Conservation (phyloP, 2,113 vertebrate genomes). For the Ceyx cyanopectus region DNA sequence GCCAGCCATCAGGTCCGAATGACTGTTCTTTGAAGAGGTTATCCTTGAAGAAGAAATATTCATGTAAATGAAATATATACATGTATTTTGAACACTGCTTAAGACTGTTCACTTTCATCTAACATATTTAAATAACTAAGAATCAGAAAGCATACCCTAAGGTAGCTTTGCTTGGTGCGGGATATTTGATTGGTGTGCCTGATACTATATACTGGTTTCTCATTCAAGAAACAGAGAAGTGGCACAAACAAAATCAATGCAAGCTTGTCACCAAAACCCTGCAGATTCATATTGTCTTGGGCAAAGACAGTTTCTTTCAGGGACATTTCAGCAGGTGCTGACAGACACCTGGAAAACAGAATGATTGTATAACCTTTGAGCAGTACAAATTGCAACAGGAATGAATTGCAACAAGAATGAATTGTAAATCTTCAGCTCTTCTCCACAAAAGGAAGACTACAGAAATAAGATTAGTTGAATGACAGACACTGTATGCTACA, state of each 20-base stretch:
- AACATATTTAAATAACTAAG: background rate
- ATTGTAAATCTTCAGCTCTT: slow-evolving; percentile 36
- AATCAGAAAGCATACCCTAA: background rate
- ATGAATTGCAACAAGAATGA: slow-evolving; percentile 37
- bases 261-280: background rate
- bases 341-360: slow-evolving; percentile 17
- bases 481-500: background rate
- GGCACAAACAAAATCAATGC: slow-evolving; percentile 15
- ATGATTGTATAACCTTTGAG: background rate
- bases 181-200: background rate
- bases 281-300: background rate
- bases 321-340: slow-evolving; percentile 5
- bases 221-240: background rate
- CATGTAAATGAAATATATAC: background rate
- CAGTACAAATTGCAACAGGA: background rate
- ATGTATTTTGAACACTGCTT: background rate
- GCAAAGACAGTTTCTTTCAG: slow-evolving; percentile 9
- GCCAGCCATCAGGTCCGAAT: background rate
- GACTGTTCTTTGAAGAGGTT: background rate
- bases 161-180: background rate
- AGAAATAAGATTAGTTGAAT: background rate
- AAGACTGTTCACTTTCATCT: background rate
- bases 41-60: background rate
- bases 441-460: background rate
- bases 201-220: background rate